phyloP scores from a whole-genome alignment of 2,797 vertebrate species.

The Mus caroli region DNA sequence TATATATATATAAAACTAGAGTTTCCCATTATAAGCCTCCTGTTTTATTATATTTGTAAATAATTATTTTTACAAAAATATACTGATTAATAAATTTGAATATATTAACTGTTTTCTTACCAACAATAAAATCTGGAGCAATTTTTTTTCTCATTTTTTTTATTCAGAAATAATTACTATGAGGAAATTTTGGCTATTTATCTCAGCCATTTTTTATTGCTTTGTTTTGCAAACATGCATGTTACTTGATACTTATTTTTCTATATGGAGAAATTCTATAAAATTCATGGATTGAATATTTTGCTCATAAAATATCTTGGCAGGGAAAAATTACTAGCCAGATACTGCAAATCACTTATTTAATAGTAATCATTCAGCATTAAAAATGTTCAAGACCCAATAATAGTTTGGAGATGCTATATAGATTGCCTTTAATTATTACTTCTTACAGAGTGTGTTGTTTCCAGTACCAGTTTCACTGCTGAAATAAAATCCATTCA shows the following conservation, averaged over 20 bases:
- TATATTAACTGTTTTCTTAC: neutral
- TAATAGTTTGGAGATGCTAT: neutral
- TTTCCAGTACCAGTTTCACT: neutral
- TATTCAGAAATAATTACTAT: neutral
- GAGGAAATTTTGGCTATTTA: neutral
- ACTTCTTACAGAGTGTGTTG: neutral
- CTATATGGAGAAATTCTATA: neutral
- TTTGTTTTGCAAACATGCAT: neutral
- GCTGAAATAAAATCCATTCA: neutral
- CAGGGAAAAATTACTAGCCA: slow-evolving; percentile 46
- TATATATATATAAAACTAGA: neutral
- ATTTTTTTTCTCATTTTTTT: neutral
- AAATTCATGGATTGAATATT: neutral
- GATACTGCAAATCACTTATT: neutral
- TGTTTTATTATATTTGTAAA: neutral
- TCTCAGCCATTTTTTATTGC: neutral
- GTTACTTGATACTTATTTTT: neutral
- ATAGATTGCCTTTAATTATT: neutral
- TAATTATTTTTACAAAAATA: slow-evolving; percentile 38
- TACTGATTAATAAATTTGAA: neutral
- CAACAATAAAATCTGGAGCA: neutral
- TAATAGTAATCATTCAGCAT: slow-evolving; percentile 4
- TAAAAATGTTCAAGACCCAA: neutral
- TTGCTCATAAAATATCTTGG: neutral
- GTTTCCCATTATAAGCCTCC: neutral